phyloP scores from a whole-genome alignment of 2,797 vertebrate genomes.

The Merluccius polli region DNA sequence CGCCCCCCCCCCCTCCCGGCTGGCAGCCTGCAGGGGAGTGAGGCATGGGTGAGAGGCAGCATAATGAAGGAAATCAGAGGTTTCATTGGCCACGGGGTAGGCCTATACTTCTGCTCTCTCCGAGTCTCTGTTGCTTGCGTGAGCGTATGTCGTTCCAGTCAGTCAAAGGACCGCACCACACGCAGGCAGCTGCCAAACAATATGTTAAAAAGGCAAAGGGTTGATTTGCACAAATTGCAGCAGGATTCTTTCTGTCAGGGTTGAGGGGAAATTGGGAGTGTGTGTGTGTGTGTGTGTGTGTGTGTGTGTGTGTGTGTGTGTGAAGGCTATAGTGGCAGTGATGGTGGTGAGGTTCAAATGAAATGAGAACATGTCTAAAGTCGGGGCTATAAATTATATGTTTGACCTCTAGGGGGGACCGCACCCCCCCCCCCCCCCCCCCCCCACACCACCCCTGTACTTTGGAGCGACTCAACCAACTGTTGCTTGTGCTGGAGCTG shows the following conservation, averaged over 20 bases:
- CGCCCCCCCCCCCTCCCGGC: not conserved
- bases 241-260: slow-evolving; percentile 45
- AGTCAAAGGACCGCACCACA: slow-evolving; percentile 31
- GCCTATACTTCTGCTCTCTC: slow-evolving; percentile 11
- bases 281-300: not conserved
- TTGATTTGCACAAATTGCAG: slow-evolving; percentile 39
- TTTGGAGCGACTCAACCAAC: slow-evolving; percentile 12
- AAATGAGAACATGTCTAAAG: slow-evolving; percentile 63
- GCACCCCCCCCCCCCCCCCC: not conserved
- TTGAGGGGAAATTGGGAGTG: slow-evolving; percentile 32
- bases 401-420: slow-evolving; percentile 14
- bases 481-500: not conserved
- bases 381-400: slow-evolving; percentile 51
- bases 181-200: slow-evolving; percentile 45
- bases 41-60: slow-evolving; percentile 31
- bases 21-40: slow-evolving; percentile 28
- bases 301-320: not conserved
- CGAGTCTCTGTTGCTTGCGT: slow-evolving; percentile 11
- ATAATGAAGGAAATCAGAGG: slow-evolving; percentile 37
- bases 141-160: slow-evolving; percentile 40
- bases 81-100: slow-evolving; percentile 52
- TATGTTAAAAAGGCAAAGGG: slow-evolving; percentile 35
- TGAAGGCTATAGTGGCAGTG: not conserved
- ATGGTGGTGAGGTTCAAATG: slow-evolving; percentile 33
- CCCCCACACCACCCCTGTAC: not conserved